These are phyloP conservation scores for Dexiosoma caninum DNA, from an alignment of 2,888 invertebrate genomes.

Conservation along the genomic window DNA sequence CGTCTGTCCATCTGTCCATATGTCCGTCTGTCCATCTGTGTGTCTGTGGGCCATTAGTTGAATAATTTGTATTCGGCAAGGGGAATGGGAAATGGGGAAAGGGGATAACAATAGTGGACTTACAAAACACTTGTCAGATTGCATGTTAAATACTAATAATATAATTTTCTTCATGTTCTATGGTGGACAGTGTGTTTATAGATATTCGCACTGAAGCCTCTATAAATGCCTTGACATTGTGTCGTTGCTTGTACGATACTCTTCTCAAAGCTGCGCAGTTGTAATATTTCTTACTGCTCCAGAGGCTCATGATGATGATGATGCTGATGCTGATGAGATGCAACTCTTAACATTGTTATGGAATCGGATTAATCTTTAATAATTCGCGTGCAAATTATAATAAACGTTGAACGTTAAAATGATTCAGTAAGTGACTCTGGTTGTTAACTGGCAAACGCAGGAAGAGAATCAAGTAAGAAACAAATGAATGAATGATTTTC, in stretches of 20 bases:
- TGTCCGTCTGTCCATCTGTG: background rate
- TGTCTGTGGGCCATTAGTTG: background rate
- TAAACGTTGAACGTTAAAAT: slow-evolving; percentile 45
- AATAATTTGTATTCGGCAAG: slow-evolving; percentile 44
- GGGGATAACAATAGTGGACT: slow-evolving; percentile 3
- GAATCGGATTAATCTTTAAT: slow-evolving; percentile 55
- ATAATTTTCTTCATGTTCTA: slow-evolving; percentile 68
- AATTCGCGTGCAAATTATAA: slow-evolving; percentile 63
- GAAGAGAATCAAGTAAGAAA: slow-evolving; percentile 7
- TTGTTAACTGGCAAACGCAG: slow-evolving; percentile 29
- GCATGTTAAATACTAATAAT: slow-evolving; percentile 76
- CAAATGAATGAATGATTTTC: slow-evolving; percentile 35
- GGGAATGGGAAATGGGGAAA: background rate
- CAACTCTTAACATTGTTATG: slow-evolving; percentile 29
- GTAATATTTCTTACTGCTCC: background rate
- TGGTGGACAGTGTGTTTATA: slow-evolving; percentile 33
- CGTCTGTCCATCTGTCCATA: background rate
- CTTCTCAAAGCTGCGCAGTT: background rate
- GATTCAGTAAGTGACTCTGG: slow-evolving; percentile 36
- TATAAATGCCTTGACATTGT: slow-evolving; percentile 31
- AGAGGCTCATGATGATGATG: background rate
- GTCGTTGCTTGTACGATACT: slow-evolving; percentile 11
- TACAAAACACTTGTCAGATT: slow-evolving; percentile 74
- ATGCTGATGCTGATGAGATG: slow-evolving; percentile 18
- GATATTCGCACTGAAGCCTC: slow-evolving; percentile 13